Percentiles rank a stretch among this genome's conserved stretches.
Evolutionary conservation across 2,113 vertebrate genomes (phyloP).

Genomic region (Engraulis encrasicolus): DNA sequence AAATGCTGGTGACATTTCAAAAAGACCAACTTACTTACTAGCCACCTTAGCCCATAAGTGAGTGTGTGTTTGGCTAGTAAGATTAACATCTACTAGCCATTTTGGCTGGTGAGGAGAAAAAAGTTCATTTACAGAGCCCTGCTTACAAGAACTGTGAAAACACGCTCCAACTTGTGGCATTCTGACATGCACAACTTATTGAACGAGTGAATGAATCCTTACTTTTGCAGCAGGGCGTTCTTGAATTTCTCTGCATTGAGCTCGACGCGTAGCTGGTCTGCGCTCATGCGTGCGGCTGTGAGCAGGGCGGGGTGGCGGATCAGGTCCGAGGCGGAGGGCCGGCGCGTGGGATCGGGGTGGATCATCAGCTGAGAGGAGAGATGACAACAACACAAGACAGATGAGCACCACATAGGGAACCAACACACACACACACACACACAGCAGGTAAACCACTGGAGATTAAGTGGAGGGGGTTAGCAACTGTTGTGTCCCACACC

Average conservation of each 20-base stretch:
- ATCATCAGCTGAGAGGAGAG: conserved; percentile 86
- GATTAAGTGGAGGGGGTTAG: neutral
- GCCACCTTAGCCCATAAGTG: no score
- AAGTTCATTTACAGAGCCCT: no score
- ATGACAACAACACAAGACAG: neutral
- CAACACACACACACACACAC: no score
- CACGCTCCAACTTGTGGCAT: no score
- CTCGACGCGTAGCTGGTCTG: conserved; percentile 94
- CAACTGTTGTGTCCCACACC: neutral
- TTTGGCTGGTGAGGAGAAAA: no score
- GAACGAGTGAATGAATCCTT: conserved; percentile 59
- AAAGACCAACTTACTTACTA: no score
- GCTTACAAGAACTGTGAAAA: no score
- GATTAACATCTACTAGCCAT: no score
- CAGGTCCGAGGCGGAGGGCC: conserved; percentile 88
- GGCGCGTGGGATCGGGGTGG: conserved; percentile 85
- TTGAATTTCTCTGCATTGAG: conserved; percentile 97
- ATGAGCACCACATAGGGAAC: neutral
- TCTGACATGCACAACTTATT: no score
- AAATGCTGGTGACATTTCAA: no score
- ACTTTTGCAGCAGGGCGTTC: conserved; percentile 96
- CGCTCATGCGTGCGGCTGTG: conserved; percentile 89
- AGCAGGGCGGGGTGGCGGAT: conserved; percentile 91
- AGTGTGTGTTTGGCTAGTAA: no score
- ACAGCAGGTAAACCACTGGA: neutral